phyloP scores from a whole-genome alignment of 2,113 vertebrate genomes.

The Anhinga rufa region DNA sequence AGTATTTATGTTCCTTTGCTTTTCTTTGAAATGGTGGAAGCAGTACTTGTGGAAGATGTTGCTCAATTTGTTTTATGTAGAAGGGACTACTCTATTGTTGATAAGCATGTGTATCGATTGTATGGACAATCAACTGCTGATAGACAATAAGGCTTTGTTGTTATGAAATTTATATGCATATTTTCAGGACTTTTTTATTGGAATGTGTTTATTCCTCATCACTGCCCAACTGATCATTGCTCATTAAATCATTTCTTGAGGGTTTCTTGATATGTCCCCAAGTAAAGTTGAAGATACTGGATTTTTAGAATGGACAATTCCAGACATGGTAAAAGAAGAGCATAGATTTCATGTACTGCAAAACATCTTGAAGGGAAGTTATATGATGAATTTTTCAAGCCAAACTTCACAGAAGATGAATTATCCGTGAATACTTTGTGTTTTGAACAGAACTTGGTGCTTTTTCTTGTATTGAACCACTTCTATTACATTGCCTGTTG shows the following conservation, averaged over 20 bases:
- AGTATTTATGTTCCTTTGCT: background rate
- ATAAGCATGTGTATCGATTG: background rate
- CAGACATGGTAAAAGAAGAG: background rate
- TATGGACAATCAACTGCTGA: background rate
- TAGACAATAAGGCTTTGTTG: background rate
- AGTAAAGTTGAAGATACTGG: background rate
- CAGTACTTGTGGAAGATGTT: background rate
- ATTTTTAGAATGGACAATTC: background rate
- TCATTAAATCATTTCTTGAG: background rate
- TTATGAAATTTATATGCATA: background rate
- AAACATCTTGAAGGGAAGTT: background rate
- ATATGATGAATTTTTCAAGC: background rate
- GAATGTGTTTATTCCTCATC: background rate
- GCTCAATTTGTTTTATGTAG: background rate
- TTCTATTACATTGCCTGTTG: background rate
- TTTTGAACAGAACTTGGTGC: background rate
- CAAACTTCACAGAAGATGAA: background rate
- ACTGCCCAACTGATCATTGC: background rate
- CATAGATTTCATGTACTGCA: background rate
- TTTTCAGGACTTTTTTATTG: background rate
- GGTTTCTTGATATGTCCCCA: background rate
- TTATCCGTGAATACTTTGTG: background rate
- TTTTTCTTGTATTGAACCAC: background rate
- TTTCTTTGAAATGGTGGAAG: background rate
- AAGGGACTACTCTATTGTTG: background rate